Conservation (phyloP, 2,888 invertebrate genomes). For the Temnothorax ravouxi region DNA sequence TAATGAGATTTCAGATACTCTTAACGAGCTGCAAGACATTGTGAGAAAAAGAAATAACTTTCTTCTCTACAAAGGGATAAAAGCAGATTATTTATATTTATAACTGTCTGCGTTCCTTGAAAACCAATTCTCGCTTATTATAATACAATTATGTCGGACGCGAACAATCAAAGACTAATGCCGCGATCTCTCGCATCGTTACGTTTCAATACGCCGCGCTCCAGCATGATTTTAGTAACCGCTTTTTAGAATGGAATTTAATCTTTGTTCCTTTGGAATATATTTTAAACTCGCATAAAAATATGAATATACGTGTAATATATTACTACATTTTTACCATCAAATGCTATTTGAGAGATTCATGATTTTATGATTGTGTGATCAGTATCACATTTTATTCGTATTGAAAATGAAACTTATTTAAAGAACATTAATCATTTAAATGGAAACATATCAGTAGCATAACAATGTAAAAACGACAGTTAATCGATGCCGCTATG, state of each 20-base stretch:
- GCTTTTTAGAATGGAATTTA: conserved; percentile 23
- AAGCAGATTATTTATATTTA: conserved; percentile 69
- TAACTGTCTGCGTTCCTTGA: conserved; percentile 27
- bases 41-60: conserved; percentile 58
- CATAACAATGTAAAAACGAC: conserved; percentile 34
- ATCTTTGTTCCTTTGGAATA: background rate
- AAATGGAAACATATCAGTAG: conserved; percentile 34
- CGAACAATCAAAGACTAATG: conserved; percentile 29
- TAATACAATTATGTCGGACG: conserved; percentile 15
- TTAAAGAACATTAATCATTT: conserved; percentile 34
- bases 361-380: background rate
- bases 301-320: background rate
- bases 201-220: background rate
- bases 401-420: conserved; percentile 12
- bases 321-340: background rate
- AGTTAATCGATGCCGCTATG: conserved; percentile 52
- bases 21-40: conserved; percentile 67
- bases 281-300: background rate
- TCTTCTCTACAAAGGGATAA: conserved; percentile 55
- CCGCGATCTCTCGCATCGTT: background rate
- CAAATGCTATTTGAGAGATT: background rate
- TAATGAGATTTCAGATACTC: conserved; percentile 69
- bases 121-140: conserved; percentile 32
- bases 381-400: background rate
- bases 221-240: conserved; percentile 16